A percentile compares a stretch with the other conserved stretches of the same genome.
phyloP scores from a whole-genome alignment of 2,797 vertebrate species.

The Schizopygopsis pylzovi region DNA sequence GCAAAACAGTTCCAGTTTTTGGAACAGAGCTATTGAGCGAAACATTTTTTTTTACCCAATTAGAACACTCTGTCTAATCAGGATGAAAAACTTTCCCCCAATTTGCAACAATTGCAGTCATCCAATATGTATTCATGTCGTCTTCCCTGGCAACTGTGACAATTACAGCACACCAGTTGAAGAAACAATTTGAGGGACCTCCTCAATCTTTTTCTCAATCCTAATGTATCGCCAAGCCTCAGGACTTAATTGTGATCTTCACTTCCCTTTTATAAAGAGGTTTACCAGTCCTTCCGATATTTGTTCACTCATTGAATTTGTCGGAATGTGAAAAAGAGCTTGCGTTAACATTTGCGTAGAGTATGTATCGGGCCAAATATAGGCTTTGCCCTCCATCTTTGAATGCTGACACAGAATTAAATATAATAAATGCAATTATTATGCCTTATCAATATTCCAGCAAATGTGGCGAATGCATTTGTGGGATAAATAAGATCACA shows the following conservation, averaged over 20 bases:
- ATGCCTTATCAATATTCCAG: neutral
- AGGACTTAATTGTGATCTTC: constrained; percentile 20
- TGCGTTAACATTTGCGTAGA: neutral
- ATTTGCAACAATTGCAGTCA: constrained; percentile 23
- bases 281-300: neutral
- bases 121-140: constrained; percentile 20
- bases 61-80: constrained; percentile 12
- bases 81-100: constrained; percentile 17
- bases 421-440: neutral
- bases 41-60: neutral
- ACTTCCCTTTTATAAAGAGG: neutral
- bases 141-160: constrained; percentile 26
- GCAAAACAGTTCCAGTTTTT: neutral
- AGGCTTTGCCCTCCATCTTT: neutral
- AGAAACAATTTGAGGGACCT: neutral
- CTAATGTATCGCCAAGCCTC: neutral
- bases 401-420: neutral
- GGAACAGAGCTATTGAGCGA: neutral
- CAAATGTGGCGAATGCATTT: neutral
- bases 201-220: constrained; percentile 19
- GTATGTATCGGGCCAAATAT: neutral
- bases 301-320: neutral
- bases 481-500: constrained; percentile 5
- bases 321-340: neutral
- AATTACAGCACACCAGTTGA: constrained; percentile 36